Base-by-base conservation (phyloP, 2,797 vertebrate genomes). In the Melanotaenia parkinsoni region DNA sequence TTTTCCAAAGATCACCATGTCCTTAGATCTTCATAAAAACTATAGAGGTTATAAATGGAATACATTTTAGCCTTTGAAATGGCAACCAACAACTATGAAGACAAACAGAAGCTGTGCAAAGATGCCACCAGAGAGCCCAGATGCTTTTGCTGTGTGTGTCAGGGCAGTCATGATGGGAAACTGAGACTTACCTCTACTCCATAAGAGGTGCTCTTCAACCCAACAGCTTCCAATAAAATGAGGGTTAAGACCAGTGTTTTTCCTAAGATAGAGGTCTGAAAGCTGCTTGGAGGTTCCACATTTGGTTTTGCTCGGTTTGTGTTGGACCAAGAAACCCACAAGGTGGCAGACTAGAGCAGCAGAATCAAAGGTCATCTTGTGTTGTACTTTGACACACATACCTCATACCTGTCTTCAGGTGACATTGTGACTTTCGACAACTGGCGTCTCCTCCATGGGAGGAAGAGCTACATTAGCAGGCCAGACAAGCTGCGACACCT, bases 391-490 rank as follows among this genome's bases (percentile, higher is more conserved):
- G 4, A 14, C 32, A 43, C 43, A 7, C 18, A 7, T 45, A 0
- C 18, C 40, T 4, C 10, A 11, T n/a, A 3, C 58, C 61, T 85
- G 45, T 20, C 68, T 80, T 35, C 83, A 99, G 98, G 98, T 0
- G 96, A 99, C 68, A 16, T 99, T 0, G 90, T 97, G 80, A 98
- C 95, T 0, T 98, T 99, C 30, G 97, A 99, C 80, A 99, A 99
- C 92, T 97, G 96, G 96, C 95, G 96, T 0, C 86, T 99, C 80
- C 95, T 99, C 12, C 98, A 98, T 0, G 95, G 96, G 1, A 94
- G 96, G 0, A 93, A 66, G 2, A 92, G 92, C 78, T 98, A 95
- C 70, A 1, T 87, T 0, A 91, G 95, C 0, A 13, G 32, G 0
- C 65, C 62, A 0, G 85, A 80, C 47, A 70, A 74, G 8, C 50